Conservation (phyloP, 2,888 invertebrate genomes). For the Ophion obscuratus region DNA sequence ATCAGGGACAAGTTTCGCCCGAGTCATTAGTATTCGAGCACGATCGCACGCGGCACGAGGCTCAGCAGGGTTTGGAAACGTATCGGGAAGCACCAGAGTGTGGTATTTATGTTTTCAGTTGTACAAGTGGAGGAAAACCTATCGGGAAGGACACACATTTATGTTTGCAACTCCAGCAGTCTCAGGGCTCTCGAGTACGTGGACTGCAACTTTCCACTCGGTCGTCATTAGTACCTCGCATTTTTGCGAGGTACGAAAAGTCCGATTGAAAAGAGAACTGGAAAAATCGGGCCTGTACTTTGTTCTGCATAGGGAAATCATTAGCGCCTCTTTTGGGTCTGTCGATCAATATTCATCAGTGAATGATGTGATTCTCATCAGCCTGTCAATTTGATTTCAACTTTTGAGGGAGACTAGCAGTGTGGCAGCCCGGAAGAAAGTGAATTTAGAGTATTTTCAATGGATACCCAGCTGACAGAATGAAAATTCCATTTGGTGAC, state of each 20-base stretch:
- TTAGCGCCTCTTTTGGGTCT: too few relatives aligned
- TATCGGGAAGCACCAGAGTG: background rate
- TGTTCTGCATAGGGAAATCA: too few relatives aligned
- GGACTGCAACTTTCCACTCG: background rate
- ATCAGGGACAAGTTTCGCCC: conserved; percentile 3
- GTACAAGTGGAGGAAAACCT: background rate
- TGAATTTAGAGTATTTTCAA: too few relatives aligned
- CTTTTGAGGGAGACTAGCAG: too few relatives aligned
- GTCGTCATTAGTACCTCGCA: background rate
- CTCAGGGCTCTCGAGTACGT: background rate
- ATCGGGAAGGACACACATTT: background rate
- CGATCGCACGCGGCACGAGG: background rate
- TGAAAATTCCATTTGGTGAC: too few relatives aligned
- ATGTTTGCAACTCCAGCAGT: background rate
- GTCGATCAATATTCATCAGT: too few relatives aligned
- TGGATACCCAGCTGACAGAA: too few relatives aligned
- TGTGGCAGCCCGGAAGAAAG: too few relatives aligned
- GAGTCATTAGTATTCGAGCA: conserved; percentile 25
- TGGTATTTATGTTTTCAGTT: background rate
- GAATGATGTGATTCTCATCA: too few relatives aligned
- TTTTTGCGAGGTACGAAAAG: background rate
- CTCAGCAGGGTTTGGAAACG: background rate
- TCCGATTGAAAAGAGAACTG: too few relatives aligned
- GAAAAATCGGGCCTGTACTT: too few relatives aligned
- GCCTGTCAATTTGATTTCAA: too few relatives aligned